phyloP scores from a whole-genome alignment of 2,888 invertebrate species.

The Trachelus tabidus region DNA sequence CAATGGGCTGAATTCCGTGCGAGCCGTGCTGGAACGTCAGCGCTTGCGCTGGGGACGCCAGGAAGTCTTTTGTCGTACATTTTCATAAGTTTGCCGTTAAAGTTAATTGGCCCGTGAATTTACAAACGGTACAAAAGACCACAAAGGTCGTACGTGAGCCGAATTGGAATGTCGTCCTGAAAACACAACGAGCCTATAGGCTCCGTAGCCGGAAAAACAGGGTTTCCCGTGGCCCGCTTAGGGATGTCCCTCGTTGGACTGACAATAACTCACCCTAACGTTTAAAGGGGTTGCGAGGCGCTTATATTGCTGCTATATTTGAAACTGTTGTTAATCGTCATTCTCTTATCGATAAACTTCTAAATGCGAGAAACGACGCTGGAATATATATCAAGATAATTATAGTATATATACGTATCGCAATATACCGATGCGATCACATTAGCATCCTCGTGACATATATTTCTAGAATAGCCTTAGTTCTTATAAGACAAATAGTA shows the following conservation, averaged over 20 bases:
- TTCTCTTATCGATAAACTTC: background rate
- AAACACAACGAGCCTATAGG: slow-evolving; percentile 15
- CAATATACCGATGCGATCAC: too few relatives aligned
- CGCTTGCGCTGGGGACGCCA: slow-evolving; percentile 19
- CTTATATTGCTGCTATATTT: background rate
- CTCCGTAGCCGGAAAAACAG: background rate
- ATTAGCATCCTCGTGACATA: background rate
- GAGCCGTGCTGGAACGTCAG: slow-evolving; percentile 31
- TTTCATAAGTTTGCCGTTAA: slow-evolving; percentile 52
- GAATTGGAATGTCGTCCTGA: slow-evolving; percentile 24
- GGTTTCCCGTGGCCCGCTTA: background rate
- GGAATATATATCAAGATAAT: too few relatives aligned
- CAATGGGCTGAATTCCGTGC: slow-evolving; percentile 39
- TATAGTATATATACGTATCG: too few relatives aligned
- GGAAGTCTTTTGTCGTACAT: slow-evolving; percentile 49
- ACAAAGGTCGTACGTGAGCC: slow-evolving; percentile 14
- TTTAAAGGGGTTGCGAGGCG: background rate
- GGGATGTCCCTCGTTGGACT: background rate
- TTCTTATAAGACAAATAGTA: background rate
- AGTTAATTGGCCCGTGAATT: slow-evolving; percentile 40
- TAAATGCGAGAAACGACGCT: too few relatives aligned
- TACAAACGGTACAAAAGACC: slow-evolving; percentile 14
- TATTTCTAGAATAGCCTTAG: background rate
- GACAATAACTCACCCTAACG: background rate
- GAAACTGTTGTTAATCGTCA: background rate